A percentile compares a stretch with the other conserved stretches of the same genome.
phyloP scores from a whole-genome alignment of 2,113 vertebrate species.

The Petrocephalus microphthalmus region DNA sequence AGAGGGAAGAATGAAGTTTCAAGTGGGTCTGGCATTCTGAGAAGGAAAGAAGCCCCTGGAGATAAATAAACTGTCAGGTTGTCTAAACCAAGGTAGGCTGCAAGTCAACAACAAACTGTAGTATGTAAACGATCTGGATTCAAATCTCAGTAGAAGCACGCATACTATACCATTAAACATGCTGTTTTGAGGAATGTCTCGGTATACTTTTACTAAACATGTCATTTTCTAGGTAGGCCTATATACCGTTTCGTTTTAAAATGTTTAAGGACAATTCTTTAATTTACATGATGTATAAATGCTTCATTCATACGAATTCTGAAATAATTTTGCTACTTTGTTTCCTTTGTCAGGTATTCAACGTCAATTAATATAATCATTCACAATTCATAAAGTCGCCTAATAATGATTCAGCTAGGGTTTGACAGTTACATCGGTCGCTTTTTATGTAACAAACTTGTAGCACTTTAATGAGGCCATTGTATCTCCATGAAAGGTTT shows the following conservation, averaged over 20 bases:
- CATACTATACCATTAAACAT: not conserved
- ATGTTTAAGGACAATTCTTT: not conserved
- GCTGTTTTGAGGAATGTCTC: not conserved
- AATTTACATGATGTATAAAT: not conserved
- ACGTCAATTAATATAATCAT: not conserved
- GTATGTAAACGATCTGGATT: not conserved
- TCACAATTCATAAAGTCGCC: not conserved
- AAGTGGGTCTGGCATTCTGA: not conserved
- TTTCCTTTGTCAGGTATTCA: not conserved
- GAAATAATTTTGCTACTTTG: not conserved
- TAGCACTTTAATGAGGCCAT: not conserved
- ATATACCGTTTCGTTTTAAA: not conserved
- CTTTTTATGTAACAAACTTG: not conserved
- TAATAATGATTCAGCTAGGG: not conserved
- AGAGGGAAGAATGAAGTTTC: not conserved
- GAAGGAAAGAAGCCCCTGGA: not conserved
- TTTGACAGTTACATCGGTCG: not conserved
- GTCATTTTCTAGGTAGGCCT: not conserved
- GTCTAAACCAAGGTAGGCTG: not conserved
- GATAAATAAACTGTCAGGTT: slow-evolving; percentile 3
- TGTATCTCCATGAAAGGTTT: not conserved
- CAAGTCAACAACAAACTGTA: not conserved
- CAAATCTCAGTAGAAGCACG: not conserved
- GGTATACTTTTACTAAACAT: not conserved
- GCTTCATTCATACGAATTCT: not conserved